Evolutionary conservation across 2,113 vertebrate genomes (phyloP), one percentile per base, ranked within the genome.

Genomic region (Anoplopoma fimbria): DNA sequence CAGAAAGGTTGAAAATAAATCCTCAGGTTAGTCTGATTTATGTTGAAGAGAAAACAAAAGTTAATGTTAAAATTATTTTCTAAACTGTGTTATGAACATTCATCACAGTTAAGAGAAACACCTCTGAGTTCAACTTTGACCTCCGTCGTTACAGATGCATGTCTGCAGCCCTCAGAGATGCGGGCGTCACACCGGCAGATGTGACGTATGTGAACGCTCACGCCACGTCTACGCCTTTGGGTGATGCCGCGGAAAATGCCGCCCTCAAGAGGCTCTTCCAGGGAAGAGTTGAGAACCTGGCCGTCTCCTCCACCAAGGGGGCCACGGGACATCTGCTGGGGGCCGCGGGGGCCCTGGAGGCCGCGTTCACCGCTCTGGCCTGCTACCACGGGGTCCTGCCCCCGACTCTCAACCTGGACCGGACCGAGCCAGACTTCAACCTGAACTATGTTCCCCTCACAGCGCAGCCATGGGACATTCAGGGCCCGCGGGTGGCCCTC

Each of bases 281-380:
- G 86, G 88, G 89, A 27, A 96, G 95, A 1, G 81, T 93, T 0
- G 17, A 10, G 17, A 85, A 77, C 5, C 90, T 98, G 81, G 96
- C 97, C 0, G 89, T 99, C 17, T 99, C 98, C n/a, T 97, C 98
- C 33, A 99, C 97, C 4, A 99, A 99, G 79, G 98, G 97, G 81
- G 97, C 98, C 64, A 99, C 97, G 0, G 98, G 98, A 5, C 98
- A 99, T 81, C 96, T 99, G 45, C 91, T 99, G 25, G 98, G 98
- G 19, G 98, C 98, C 0, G 96, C 98, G 0, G 98, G 98, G 12
- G 97, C 97, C 0, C 93, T 97, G 9, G 98, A 99, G 91, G 96
- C 96, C 17, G 97, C 97, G 1, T 98, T 99, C 81, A 98, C 98
- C 0, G 96, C 94, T 1, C 87, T 99, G 69, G 96, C 97, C 47